A percentile compares a stretch with the other conserved stretches of the same genome.
Evolutionary conservation across 1,140 invertebrate genomes (phyloP).

Genomic region (Matsumurasca onukii): DNA sequence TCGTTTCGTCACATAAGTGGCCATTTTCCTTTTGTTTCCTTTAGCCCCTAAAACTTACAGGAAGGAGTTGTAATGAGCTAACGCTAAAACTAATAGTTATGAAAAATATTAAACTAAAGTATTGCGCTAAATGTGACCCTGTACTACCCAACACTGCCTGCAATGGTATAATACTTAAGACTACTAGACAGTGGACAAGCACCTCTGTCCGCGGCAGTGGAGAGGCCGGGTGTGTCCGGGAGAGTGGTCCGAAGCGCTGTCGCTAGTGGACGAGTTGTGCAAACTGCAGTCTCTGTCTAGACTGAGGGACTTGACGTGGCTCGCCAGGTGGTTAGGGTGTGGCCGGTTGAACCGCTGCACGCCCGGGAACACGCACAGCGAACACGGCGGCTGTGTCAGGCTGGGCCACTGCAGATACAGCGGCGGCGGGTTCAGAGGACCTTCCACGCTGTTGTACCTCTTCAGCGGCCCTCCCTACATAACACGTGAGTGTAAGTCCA

Average conservation of each 20-base stretch:
- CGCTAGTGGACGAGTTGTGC: constrained; percentile 29
- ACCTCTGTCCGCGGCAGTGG: constrained; percentile 11
- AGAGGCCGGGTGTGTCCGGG: constrained; percentile 36
- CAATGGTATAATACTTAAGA: too few species aligned
- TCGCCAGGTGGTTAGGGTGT: neutral
- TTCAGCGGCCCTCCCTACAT: constrained; percentile 19
- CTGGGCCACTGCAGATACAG: neutral
- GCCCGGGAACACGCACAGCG: neutral
- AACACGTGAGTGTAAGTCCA: too few species aligned
- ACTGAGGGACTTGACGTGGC: constrained; percentile 21
- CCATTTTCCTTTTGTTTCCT: too few species aligned
- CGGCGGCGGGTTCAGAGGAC: constrained; percentile 1
- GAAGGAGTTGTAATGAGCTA: too few species aligned
- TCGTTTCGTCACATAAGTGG: too few species aligned
- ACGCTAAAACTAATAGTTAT: too few species aligned
- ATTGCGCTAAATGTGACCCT: too few species aligned
- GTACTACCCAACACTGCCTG: too few species aligned
- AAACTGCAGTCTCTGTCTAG: constrained; percentile 15
- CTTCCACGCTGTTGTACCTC: constrained; percentile 16
- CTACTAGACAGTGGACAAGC: too few species aligned
- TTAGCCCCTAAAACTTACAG: too few species aligned
- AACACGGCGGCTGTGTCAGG: neutral
- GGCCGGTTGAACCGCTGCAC: neutral
- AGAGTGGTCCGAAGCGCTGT: constrained; percentile 37
- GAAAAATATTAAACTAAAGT: too few species aligned